These are phyloP conservation scores for Thera britannica DNA, from an alignment of 2,888 invertebrate species.

Conservation along the genomic window DNA sequence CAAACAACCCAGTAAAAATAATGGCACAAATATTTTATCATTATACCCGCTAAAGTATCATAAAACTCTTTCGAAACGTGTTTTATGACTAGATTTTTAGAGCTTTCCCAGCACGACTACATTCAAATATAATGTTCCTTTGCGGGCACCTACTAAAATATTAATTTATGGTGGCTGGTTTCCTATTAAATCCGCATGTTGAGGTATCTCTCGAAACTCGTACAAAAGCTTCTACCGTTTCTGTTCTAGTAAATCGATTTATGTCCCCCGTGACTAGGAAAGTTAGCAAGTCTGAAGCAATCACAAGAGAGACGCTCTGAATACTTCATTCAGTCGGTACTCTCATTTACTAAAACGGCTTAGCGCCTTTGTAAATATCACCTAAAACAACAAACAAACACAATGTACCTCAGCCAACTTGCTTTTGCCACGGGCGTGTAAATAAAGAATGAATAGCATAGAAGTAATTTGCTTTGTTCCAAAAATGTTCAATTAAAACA, in stretches of 20 bases:
- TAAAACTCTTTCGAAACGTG: background rate
- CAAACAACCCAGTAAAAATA: too few species aligned
- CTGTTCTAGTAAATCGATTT: constrained; percentile 14
- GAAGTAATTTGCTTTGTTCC: too few species aligned
- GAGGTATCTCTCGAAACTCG: background rate
- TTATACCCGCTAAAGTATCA: background rate
- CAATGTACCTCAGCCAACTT: background rate
- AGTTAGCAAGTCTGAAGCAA: constrained; percentile 20
- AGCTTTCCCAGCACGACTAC: too few species aligned
- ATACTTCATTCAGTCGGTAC: constrained; percentile 19
- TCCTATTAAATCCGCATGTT: background rate
- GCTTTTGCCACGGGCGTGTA: background rate
- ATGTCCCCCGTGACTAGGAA: constrained; percentile 16
- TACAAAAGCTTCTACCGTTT: background rate
- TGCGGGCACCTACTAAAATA: too few species aligned
- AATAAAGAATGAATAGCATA: background rate
- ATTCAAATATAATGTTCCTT: too few species aligned
- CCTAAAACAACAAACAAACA: constrained; percentile 1
- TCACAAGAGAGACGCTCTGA: constrained; percentile 19
- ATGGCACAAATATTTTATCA: too few species aligned
- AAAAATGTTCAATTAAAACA: too few species aligned
- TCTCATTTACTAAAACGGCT: constrained; percentile 12
- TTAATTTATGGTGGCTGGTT: background rate
- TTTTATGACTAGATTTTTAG: background rate
- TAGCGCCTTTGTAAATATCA: constrained; percentile 15